Base-by-base conservation (phyloP, 2,797 vertebrate species). In the Melanotaenia pygmaea region DNA sequence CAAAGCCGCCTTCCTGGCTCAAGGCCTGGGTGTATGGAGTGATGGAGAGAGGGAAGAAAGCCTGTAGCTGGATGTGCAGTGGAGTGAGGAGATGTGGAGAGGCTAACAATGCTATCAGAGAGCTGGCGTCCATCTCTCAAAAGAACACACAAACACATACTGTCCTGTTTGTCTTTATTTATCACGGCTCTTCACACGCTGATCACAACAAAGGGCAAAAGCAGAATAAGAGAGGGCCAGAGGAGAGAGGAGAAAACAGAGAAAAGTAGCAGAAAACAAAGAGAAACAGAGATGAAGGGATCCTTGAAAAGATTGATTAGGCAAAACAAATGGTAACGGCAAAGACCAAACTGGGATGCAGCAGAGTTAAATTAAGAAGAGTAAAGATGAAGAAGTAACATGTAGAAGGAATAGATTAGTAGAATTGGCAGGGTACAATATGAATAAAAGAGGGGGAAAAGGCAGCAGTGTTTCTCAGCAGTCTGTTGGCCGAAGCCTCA, bases 31-130 rank as follows among this genome's bases (percentile, higher is more conserved):
- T 83, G 86, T 89, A 88, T 79, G 80, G 86, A 80, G 76, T 80
- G 76, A 51, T 16, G 56, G 61, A 76, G 74, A 47, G 70, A 65
- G 59, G 78, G 75, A 88, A 86, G 85, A 83, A 86, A 84, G 84
- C 84, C 90, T 86, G 90, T 85, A 80, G 88, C 90, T 83, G 88
- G 84, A 79, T 91, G 92, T 94, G 92, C 94, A 94, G 79, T 77
- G 92, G 91, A 94, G 92, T 94, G 93, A 93, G 90, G 86, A 94
- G 89, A 91, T 92, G 91, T 89, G 91, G 88, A 90, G 90, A 90
- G 86, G 89, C 90, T 91, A 93, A 94, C 94, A 95, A 94, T 94
- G 89, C 93, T 94, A 95, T 95, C 93, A 91, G 92, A 91, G 88
- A 74, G 88, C 87, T 91, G 83, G 86, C 90, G 85, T 86, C 79